phyloP scores from a whole-genome alignment of 2,797 vertebrate species.

The Tragelaphus eurycerus region DNA sequence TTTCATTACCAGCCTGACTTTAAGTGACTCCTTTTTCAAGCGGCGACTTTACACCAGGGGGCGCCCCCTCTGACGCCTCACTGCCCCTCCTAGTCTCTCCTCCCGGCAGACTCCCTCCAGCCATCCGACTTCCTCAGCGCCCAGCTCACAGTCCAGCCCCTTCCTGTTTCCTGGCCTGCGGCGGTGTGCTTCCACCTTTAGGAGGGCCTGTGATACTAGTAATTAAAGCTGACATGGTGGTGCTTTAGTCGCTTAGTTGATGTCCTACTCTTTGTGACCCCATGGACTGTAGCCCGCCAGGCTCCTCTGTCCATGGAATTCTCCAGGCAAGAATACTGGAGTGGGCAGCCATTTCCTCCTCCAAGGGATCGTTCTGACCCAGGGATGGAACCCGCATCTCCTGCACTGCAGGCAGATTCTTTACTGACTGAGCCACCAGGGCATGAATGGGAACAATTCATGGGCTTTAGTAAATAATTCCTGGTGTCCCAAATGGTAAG shows the following conservation, averaged over 20 bases:
- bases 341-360: not conserved
- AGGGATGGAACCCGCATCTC: not conserved
- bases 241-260: not conserved
- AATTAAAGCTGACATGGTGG: fast-evolving
- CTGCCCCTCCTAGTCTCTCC: too few species aligned
- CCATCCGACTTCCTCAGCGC: not conserved
- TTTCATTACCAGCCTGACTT: not conserved
- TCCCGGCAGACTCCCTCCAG: not conserved
- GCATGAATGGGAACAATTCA: not conserved
- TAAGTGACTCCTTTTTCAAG: too few species aligned
- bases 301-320: not conserved
- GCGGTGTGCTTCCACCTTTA: fast-evolving
- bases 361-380: not conserved
- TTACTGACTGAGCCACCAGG: not conserved
- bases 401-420: not conserved
- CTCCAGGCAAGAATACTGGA: not conserved
- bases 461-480: not conserved
- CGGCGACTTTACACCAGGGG: fast-evolving
- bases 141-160: not conserved
- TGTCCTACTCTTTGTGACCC: not conserved
- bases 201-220: not conserved
- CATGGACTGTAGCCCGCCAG: not conserved
- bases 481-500: not conserved
- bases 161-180: not conserved
- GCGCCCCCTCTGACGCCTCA: not conserved